Conservation (phyloP, 1,140 invertebrate species). For the Contarinia nasturtii region DNA sequence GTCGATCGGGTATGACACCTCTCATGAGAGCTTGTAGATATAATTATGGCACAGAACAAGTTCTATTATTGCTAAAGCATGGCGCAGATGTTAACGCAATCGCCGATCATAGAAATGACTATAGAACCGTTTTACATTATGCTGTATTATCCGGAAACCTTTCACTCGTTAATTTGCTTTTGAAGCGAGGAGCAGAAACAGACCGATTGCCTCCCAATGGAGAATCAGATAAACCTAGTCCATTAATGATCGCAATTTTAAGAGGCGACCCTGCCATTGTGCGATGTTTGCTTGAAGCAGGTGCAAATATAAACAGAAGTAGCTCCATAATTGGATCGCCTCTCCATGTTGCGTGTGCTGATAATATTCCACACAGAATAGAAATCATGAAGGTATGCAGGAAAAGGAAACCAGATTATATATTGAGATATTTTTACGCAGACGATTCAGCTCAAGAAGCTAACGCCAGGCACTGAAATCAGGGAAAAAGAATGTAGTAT, state of each 20-base stretch:
- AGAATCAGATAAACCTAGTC: slow-evolving; percentile 60
- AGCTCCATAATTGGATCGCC: slow-evolving; percentile 70
- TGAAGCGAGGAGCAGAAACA: slow-evolving; percentile 60
- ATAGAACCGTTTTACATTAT: slow-evolving; percentile 67
- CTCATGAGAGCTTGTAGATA: slow-evolving; percentile 5
- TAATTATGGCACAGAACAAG: slow-evolving; percentile 49
- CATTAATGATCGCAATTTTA: slow-evolving; percentile 65
- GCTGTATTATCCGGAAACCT: slow-evolving; percentile 61
- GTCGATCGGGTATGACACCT: slow-evolving; percentile 15
- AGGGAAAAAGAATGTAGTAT: no score
- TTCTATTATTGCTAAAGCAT: slow-evolving; percentile 52
- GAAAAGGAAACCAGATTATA: no score
- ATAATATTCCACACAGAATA: slow-evolving; percentile 52
- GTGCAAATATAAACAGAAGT: slow-evolving; percentile 64
- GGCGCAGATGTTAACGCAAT: slow-evolving; percentile 69
- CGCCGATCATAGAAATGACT: slow-evolving; percentile 60
- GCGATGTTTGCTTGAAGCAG: slow-evolving; percentile 42
- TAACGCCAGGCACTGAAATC: no score
- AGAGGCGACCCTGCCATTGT: slow-evolving; percentile 60
- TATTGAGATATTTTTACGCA: neutral
- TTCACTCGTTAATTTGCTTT: slow-evolving; percentile 56
- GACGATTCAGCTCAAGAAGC: no score
- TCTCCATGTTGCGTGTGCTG: slow-evolving; percentile 69
- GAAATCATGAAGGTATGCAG: slow-evolving; percentile 38
- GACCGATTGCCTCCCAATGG: slow-evolving; percentile 23